Conservation (phyloP, 2,113 vertebrate genomes). For the Silurus asotus region DNA sequence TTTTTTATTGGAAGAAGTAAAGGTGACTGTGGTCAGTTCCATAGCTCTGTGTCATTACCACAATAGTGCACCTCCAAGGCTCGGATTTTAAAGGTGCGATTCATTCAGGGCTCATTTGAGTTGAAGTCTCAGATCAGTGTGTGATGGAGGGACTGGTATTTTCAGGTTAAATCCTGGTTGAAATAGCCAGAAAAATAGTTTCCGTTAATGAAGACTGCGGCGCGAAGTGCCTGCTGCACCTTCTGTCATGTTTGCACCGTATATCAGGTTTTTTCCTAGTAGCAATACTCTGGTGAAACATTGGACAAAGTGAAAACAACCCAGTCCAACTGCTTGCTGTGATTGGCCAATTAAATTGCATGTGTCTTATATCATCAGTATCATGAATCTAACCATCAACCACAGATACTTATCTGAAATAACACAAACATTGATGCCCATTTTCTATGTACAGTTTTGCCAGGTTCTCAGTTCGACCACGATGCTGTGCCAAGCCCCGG, state of each 20-base stretch:
- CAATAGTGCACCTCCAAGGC: conserved; percentile 60
- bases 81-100: conserved; percentile 48
- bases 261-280: too few species aligned
- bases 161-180: conserved; percentile 43
- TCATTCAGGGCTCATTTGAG: conserved; percentile 56
- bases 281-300: too few species aligned
- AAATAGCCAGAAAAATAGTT: conserved; percentile 18
- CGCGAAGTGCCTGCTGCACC: background rate
- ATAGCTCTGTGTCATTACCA: conserved; percentile 40
- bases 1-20: conserved; percentile 17
- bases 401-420: background rate
- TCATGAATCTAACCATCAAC: background rate
- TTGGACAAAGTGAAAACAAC: too few species aligned
- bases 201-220: background rate
- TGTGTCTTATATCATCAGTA: background rate
- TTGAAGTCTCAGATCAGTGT: background rate
- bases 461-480: conserved; percentile 85
- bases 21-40: conserved; percentile 59
- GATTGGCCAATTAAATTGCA: background rate
- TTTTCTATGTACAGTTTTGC: conserved; percentile 72
- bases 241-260: background rate
- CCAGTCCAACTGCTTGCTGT: background rate
- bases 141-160: conserved; percentile 13
- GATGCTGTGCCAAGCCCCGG: conserved; percentile 94
- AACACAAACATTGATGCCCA: background rate